These are phyloP conservation scores for Choloepus hoffmanni DNA, from an alignment of 2,113 vertebrate genomes.

Conservation along the genomic window DNA sequence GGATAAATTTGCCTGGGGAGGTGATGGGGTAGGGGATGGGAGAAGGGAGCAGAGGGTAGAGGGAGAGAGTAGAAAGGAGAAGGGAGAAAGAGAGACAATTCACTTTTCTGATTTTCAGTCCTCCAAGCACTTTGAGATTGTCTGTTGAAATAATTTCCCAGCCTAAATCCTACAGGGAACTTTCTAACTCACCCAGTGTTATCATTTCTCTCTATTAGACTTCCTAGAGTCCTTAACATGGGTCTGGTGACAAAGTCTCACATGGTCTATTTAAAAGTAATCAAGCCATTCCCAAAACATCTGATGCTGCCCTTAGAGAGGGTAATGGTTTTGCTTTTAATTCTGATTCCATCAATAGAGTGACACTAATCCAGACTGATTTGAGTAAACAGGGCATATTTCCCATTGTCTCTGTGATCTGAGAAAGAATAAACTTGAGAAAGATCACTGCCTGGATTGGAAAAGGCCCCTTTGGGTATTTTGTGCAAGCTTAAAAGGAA, in stretches of 20 bases:
- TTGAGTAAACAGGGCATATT: slow-evolving; percentile 78
- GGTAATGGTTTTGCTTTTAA: slow-evolving; percentile 82
- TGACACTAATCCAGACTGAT: slow-evolving; percentile 85
- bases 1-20: not conserved
- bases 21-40: not conserved
- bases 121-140: not conserved
- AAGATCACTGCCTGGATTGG: slow-evolving; percentile 72
- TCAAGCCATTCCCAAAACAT: slow-evolving; percentile 67
- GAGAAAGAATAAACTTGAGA: slow-evolving; percentile 78
- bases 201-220: not conserved
- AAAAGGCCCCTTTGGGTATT: slow-evolving; percentile 84
- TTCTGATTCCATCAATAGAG: slow-evolving; percentile 79
- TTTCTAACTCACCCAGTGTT: not conserved
- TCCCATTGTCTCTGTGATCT: slow-evolving; percentile 80
- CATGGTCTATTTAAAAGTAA: slow-evolving; percentile 67
- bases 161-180: not conserved
- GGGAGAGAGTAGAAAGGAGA: not conserved
- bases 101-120: not conserved
- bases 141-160: slow-evolving; percentile 35
- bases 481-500: slow-evolving; percentile 84
- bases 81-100: not conserved
- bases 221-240: not conserved
- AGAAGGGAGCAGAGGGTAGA: not conserved
- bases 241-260: slow-evolving; percentile 35
- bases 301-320: slow-evolving; percentile 68